Percentiles rank a stretch among this genome's conserved stretches.
phyloP scores from a whole-genome alignment of 1,140 invertebrate genomes.

The Pinna nobilis region DNA sequence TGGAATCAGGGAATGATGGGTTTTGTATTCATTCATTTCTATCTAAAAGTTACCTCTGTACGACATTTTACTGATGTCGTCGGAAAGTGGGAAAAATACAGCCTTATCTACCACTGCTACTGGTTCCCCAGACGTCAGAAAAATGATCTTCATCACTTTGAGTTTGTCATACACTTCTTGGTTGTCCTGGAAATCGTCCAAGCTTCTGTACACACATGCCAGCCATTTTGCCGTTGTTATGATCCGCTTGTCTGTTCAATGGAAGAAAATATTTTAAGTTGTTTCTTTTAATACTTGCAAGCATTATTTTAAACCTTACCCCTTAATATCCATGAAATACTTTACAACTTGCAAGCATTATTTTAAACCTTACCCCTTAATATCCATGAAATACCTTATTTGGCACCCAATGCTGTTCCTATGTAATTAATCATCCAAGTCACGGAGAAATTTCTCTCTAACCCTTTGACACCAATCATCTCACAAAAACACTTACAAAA shows the following conservation, averaged over 20 bases:
- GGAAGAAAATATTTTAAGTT: not conserved
- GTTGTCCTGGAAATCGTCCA: constrained; percentile 69
- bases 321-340: too few species aligned
- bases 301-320: too few species aligned
- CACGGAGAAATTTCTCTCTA: too few species aligned
- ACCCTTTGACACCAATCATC: too few species aligned
- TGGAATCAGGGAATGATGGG: too few species aligned
- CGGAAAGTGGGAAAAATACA: constrained; percentile 62
- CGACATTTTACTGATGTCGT: not conserved
- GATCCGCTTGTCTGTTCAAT: constrained; percentile 35
- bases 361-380: too few species aligned
- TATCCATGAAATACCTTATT: too few species aligned
- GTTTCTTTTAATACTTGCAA: too few species aligned
- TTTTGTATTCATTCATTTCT: not conserved
- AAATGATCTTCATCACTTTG: constrained; percentile 56
- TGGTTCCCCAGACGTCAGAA: constrained; percentile 56
- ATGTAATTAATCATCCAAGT: too few species aligned
- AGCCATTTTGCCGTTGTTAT: constrained; percentile 65
- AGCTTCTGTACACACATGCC: constrained; percentile 69
- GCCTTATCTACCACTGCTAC: constrained; percentile 56
- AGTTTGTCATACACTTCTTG: constrained; percentile 51
- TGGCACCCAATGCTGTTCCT: too few species aligned
- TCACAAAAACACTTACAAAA: too few species aligned
- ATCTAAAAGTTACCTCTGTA: constrained; percentile 9
- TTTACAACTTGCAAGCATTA: too few species aligned